A percentile compares a stretch with the other conserved stretches of the same genome.
phyloP scores from a whole-genome alignment of 2,797 vertebrate species.

The Molossus alvarezi region DNA sequence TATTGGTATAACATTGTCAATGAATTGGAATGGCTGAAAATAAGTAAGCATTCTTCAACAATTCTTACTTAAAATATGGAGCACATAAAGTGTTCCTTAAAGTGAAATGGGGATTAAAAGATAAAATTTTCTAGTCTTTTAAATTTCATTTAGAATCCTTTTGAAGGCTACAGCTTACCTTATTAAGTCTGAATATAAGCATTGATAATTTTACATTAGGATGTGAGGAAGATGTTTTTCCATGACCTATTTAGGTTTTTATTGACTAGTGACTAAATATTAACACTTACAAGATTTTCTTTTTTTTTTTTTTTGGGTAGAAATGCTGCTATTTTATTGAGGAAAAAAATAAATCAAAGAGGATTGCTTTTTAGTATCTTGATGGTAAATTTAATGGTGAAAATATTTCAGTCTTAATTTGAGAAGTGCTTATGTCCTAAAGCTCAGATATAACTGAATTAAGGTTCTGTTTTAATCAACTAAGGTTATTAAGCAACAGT shows the following conservation, averaged over 20 bases:
- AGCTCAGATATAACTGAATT: slow-evolving; percentile 58
- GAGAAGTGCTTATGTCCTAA: neutral
- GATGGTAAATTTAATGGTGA: slow-evolving; percentile 42
- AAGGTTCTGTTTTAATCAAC: slow-evolving; percentile 45
- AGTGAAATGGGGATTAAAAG: slow-evolving; percentile 54
- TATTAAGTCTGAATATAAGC: slow-evolving; percentile 27
- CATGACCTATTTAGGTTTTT: neutral
- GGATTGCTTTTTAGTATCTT: slow-evolving; percentile 18
- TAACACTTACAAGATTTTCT: neutral
- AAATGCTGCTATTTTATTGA: slow-evolving; percentile 46
- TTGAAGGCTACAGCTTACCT: neutral
- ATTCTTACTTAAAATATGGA: slow-evolving; percentile 44
- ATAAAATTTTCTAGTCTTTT: slow-evolving; percentile 15
- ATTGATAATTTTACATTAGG: slow-evolving; percentile 46
- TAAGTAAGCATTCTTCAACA: slow-evolving; percentile 53
- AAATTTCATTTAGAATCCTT: slow-evolving; percentile 45
- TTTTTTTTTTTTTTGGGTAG: neutral
- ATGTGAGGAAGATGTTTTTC: slow-evolving; percentile 43
- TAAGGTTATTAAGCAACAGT: slow-evolving; percentile 11
- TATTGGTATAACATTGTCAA: neutral
- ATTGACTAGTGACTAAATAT: slow-evolving; percentile 12
- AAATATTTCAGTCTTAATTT: slow-evolving; percentile 53
- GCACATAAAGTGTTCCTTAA: neutral
- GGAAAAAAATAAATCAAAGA: slow-evolving; percentile 50
- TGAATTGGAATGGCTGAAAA: slow-evolving; percentile 43